These are phyloP conservation scores for Platycnemis pennipes DNA, from an alignment of 2,888 invertebrate species.

Conservation along the genomic window DNA sequence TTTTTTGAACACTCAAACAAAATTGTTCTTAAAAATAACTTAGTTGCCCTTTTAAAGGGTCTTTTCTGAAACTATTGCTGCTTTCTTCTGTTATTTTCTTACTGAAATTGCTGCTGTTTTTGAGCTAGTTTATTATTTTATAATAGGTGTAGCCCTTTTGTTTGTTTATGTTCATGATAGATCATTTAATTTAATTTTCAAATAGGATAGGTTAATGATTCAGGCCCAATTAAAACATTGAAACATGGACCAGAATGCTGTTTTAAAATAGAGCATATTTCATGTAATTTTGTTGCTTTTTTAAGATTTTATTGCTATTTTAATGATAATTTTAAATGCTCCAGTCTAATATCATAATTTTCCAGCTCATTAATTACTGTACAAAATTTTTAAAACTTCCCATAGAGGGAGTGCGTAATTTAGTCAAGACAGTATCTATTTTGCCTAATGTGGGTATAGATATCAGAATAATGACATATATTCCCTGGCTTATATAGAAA, in stretches of 20 bases:
- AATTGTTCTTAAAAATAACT: constrained; percentile 73
- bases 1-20: constrained; percentile 68
- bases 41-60: constrained; percentile 84
- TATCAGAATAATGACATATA: constrained; percentile 55
- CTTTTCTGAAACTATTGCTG: constrained; percentile 86
- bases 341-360: constrained; percentile 44
- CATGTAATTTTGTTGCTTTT: constrained; percentile 60
- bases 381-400: neutral
- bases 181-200: constrained; percentile 11
- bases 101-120: constrained; percentile 69
- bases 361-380: constrained; percentile 15
- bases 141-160: constrained; percentile 30
- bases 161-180: constrained; percentile 44
- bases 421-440: neutral
- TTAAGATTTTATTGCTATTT: constrained; percentile 60
- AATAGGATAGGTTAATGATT: neutral
- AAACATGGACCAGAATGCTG: constrained; percentile 60
- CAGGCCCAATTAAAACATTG: neutral
- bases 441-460: constrained; percentile 48
- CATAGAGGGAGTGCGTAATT: neutral
- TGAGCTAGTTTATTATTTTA: constrained; percentile 69
- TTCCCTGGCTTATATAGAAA: constrained; percentile 61
- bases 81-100: constrained; percentile 73
- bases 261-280: constrained; percentile 41
- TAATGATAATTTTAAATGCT: constrained; percentile 61